phyloP scores from a whole-genome alignment of 1,140 invertebrate genomes.

The Steinernema khuongi region DNA sequence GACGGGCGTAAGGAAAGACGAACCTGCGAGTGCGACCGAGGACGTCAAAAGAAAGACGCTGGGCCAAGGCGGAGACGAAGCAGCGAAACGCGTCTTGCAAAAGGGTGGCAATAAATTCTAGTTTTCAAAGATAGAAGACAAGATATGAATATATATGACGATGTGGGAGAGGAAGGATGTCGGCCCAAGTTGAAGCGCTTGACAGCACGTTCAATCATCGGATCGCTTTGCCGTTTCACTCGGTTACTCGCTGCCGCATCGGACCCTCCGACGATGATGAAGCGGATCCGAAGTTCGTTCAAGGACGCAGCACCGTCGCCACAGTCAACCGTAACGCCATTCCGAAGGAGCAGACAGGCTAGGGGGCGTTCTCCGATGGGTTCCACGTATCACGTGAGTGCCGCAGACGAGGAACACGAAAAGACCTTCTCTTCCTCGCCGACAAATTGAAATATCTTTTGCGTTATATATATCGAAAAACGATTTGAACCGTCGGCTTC shows the following conservation, averaged over 20 bases:
- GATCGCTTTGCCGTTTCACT: not conserved
- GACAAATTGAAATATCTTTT: conserved; percentile 14
- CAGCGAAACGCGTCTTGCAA: not conserved
- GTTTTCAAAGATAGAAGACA: conserved; percentile 17
- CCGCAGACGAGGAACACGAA: too few relatives aligned
- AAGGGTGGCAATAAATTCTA: not conserved
- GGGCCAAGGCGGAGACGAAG: not conserved
- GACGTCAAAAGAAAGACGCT: too few relatives aligned
- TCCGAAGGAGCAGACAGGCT: too few relatives aligned
- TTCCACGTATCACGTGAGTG: too few relatives aligned
- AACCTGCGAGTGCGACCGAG: too few relatives aligned
- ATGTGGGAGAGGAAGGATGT: conserved; percentile 8
- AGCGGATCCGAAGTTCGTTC: not conserved
- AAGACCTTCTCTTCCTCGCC: not conserved
- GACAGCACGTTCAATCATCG: conserved; percentile 14
- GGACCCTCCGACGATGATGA: not conserved
- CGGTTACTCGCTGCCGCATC: not conserved
- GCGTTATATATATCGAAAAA: conserved; percentile 12
- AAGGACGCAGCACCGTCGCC: too few relatives aligned
- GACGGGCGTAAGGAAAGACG: too few relatives aligned
- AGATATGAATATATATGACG: conserved; percentile 17
- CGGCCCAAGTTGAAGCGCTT: conserved; percentile 7
- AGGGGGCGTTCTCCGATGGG: too few relatives aligned
- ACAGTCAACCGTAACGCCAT: too few relatives aligned
- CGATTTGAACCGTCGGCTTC: not conserved